Base-by-base conservation (phyloP, 2,797 vertebrate genomes). In the Emys orbicularis region DNA sequence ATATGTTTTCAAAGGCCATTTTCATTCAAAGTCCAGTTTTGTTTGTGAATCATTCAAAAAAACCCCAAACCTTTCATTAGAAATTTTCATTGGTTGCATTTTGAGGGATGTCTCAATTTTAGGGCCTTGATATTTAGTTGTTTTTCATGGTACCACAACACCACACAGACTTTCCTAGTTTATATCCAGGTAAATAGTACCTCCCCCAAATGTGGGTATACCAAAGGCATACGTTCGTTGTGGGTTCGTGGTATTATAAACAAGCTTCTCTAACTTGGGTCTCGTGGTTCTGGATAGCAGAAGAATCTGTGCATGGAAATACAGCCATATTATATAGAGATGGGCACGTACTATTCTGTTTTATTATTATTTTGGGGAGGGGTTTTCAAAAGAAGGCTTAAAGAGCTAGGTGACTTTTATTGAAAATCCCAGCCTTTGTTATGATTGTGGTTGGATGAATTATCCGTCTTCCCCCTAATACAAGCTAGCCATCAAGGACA, bases 401-500 rank as follows among this genome's bases (percentile, higher is more conserved):
- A 34, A 15, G 31, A 61, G 31, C 84, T 47, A 47, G 1, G 80
- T 65, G 53, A 80, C 93, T 93, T 90, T 34, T 80, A 34, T 68
- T 84, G 57, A 88, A 72, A 72, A 65, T 68, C 80, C 47, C 84
- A 81, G 79, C 29, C n/a, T 82, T 53, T 34, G n/a, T 91, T 49
- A 1, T 1, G 84, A 41, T 86, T 41, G 90, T 56, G 34, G 82
- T 47, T 7, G 13, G 37, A 16, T 61, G 77, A 94, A 82, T 53
- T 85, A 87, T 80, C 54, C 81, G 5, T 44, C 76, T 95, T 1
- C 19, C n/a, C 9, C 34, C 41, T 82, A 96, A 83, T 84, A 96
- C 90, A 92, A 74, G 89, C 54, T 85, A 79, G 47, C 34, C 16
- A 68, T 37, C 89, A 96, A 96, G 93, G 96, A 93, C 25, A 1